Base-by-base conservation (phyloP, 2,113 vertebrate species). In the Oryzias javanicus region DNA sequence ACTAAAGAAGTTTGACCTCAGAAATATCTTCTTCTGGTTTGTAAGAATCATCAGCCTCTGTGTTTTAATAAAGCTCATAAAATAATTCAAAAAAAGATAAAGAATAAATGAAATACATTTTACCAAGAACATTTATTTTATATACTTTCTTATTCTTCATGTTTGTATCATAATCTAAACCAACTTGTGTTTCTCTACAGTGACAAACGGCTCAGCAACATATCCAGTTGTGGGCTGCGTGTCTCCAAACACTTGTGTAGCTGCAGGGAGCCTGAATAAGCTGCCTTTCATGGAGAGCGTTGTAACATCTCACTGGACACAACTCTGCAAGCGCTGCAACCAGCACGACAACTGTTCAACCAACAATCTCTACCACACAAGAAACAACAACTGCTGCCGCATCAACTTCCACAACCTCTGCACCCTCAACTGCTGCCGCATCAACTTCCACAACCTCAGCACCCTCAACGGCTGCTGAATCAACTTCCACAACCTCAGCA, bases 201-300 rank as follows among this genome's bases (percentile, higher is more conserved):
- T 53, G 4, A 53, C 1, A 0, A 1, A 4, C 19, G 41, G 42
- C 1, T 3, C 7, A 13, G 19, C 1, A 4, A 6, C 1, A 15
- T 17, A 7, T 46, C 7, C 42, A 35, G 40, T 16, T 1, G 15
- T 20, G 27, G 60, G 60, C 22, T 63, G 60, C 17, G 24, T 44
- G 18, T 51, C 49, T 20, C 1, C 13, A 24, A 63, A 42, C 8
- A 1, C n/a, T 4, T 63, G 50, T 63, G 6, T 2, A 16, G 60
- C 18, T 63, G 35, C 29, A 16, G 0, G 2, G 4, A 16, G 3
- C 6, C 13, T 47, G n/a, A 1, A 2, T 2, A 19, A 4, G 1
- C 12, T 58, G 12, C 57, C 46, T 4, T 60, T 58, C 42, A 47
- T 58, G 17, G 4, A 25, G 2, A 29, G 1, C 14, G 40, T 42